Evolutionary conservation across 2,797 vertebrate genomes (phyloP).

Genomic region (Heliangelus exortis): DNA sequence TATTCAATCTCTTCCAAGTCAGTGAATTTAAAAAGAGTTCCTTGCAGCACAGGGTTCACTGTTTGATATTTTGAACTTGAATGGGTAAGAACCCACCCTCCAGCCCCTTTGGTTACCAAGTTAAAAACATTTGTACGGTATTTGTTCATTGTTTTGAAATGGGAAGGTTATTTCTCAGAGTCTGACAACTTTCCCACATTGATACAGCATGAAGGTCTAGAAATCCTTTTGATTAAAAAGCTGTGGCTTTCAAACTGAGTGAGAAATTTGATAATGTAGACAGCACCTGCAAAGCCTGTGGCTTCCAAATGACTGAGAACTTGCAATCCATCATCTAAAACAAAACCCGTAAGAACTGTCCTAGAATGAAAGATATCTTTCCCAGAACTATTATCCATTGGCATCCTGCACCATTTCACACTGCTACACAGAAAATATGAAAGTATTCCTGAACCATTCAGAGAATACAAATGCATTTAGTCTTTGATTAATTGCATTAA

Average conservation of each 20-base stretch:
- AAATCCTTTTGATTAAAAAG: slow-evolving; percentile 55
- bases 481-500: slow-evolving; percentile 67
- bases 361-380: slow-evolving; percentile 66
- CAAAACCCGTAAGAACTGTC: slow-evolving; percentile 63
- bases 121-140: neutral
- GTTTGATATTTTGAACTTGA: slow-evolving; percentile 13
- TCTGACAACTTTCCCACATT: slow-evolving; percentile 32
- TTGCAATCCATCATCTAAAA: slow-evolving; percentile 72
- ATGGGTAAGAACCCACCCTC: slow-evolving; percentile 27
- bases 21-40: slow-evolving; percentile 2
- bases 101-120: neutral
- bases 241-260: slow-evolving; percentile 53
- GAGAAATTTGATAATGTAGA: slow-evolving; percentile 70
- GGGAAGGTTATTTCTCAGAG: slow-evolving; percentile 44
- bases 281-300: slow-evolving; percentile 56
- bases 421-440: slow-evolving; percentile 26
- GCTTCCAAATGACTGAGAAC: slow-evolving; percentile 69
- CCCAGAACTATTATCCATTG: slow-evolving; percentile 55
- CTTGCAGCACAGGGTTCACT: neutral
- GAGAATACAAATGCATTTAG: slow-evolving; percentile 62
- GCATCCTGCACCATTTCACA: slow-evolving; percentile 63
- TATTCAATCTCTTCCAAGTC: slow-evolving; percentile 22
- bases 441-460: slow-evolving; percentile 23
- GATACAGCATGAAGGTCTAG: slow-evolving; percentile 28
- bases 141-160: slow-evolving; percentile 17